A percentile compares a stretch with the other conserved stretches of the same genome.
Conservation (phyloP, 2,113 vertebrate genomes). For the Orycteropus afer region DNA sequence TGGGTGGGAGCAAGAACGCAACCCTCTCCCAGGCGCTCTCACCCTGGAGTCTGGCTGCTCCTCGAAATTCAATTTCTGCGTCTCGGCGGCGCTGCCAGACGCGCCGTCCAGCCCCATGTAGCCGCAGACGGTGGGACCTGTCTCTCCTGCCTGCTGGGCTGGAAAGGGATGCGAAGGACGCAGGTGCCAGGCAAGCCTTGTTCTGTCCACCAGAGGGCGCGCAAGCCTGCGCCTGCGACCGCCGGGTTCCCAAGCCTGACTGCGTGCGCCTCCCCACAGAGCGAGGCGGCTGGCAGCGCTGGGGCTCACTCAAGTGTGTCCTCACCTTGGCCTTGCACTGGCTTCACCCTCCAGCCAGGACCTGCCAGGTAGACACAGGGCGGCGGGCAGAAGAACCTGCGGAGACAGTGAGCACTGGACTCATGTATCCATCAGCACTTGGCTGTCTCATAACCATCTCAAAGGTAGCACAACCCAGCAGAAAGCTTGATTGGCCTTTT, state of each 20-base stretch:
- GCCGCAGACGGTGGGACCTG: conserved; percentile 86
- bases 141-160: conserved; percentile 87
- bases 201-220: conserved; percentile 67
- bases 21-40: conserved; percentile 30
- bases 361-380: conserved; percentile 95
- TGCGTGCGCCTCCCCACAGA: fast-evolving
- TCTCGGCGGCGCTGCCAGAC: conserved; percentile 88
- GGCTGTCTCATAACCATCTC: background rate
- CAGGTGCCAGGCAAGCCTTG: background rate
- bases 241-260: background rate
- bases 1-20: background rate
- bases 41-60: conserved; percentile 91
- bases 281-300: too few species aligned
- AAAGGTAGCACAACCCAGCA: background rate
- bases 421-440: background rate
- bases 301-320: fast-evolving
- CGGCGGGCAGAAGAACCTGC: conserved; percentile 97
- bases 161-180: conserved; percentile 26
- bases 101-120: conserved; percentile 96
- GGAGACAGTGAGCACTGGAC: background rate
- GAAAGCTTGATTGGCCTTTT: background rate
- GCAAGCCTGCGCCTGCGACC: background rate
- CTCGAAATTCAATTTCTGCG: conserved; percentile 93
- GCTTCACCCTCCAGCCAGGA: conserved; percentile 92
- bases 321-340: conserved; percentile 91